Evolutionary conservation across 2,797 vertebrate genomes (phyloP), one percentile per base, ranked within the genome.

Genomic region (Morus bassanus): DNA sequence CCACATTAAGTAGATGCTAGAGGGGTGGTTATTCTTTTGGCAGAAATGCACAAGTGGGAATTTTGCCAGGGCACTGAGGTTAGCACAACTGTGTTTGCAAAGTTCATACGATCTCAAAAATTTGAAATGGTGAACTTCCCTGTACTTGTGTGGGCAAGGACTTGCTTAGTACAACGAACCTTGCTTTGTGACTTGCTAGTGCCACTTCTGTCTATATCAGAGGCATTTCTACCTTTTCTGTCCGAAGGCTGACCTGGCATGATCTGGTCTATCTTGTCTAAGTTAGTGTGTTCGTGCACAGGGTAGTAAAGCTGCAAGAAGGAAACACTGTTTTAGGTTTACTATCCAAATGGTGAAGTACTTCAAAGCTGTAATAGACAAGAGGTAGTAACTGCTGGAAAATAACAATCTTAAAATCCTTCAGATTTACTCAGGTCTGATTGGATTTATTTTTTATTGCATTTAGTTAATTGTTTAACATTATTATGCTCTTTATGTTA

Each of bases 401-500:
- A 95, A 84, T 45, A 89, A 61, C 46, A 73, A 70, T 57, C 35
- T 94, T 76, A 76, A 92, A 91, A 80, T 83, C 27, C 31, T 97
- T 92, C 54, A 85, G 85, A 79, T 82, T 89, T 91, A 82, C 56
- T 74, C 61, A 82, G 43, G 59, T 88, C 87, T 96, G 80, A 94
- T 84, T 76, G 14, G 67, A 77, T 94, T 94, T 91, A 65, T 77
- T 96, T 53, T 74, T 76, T 50, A 64, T 90, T 93, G 17, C 27
- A 77, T 94, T 93, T 77, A 93, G 60, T 82, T 92, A 94, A 92
- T 96, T 93, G 39, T 43, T 88, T 93, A 95, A 95, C 80, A 85
- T 96, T 89, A 85, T 95, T 91, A 79, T 73, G 45, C 10, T 94
- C 65, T 93, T 30, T 85, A 89, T 92, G 51, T 81, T 93, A 94